Percentiles rank a stretch among this genome's conserved stretches.
Evolutionary conservation across 2,888 invertebrate genomes (phyloP).

Genomic region (Ganaspis brasiliensis): DNA sequence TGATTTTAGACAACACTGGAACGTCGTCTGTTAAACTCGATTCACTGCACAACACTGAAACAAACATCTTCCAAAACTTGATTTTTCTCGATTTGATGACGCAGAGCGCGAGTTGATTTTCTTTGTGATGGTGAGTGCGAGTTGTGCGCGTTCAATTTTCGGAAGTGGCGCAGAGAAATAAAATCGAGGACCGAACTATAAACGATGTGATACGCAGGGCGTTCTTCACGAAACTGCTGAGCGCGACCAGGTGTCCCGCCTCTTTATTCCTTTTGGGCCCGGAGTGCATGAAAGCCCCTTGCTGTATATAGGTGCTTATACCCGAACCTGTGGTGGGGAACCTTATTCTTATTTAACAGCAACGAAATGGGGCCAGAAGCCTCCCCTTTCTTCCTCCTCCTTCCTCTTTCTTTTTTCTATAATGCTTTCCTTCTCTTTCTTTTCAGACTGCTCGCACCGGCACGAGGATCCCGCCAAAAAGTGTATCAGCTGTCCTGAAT

Average conservation of each 20-base stretch:
- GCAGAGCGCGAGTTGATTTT: conserved; percentile 32
- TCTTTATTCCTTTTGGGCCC: conserved; percentile 79
- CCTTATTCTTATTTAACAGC: conserved; percentile 78
- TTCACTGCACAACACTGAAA: conserved; percentile 65
- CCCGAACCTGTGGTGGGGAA: conserved; percentile 67
- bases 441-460: conserved; percentile 44
- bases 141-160: conserved; percentile 35
- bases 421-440: conserved; percentile 47
- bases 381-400: conserved; percentile 59
- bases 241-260: conserved; percentile 76
- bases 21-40: conserved; percentile 19
- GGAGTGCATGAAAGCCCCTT: conserved; percentile 68
- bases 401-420: conserved; percentile 44
- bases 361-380: conserved; percentile 67
- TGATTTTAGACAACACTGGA: conserved; percentile 17
- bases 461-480: conserved; percentile 76
- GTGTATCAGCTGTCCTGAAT: conserved; percentile 79
- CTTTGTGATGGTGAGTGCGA: conserved; percentile 23
- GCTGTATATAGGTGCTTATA: conserved; percentile 71
- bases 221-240: conserved; percentile 75
- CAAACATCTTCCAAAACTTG: conserved; percentile 10
- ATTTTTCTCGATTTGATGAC: conserved; percentile 19
- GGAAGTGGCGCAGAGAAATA: conserved; percentile 39
- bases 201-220: conserved; percentile 57
- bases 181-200: conserved; percentile 37